Conservation (phyloP, 37 sponge, comb jelly and placozoan genomes). For the Dysidea cf. avara region DNA sequence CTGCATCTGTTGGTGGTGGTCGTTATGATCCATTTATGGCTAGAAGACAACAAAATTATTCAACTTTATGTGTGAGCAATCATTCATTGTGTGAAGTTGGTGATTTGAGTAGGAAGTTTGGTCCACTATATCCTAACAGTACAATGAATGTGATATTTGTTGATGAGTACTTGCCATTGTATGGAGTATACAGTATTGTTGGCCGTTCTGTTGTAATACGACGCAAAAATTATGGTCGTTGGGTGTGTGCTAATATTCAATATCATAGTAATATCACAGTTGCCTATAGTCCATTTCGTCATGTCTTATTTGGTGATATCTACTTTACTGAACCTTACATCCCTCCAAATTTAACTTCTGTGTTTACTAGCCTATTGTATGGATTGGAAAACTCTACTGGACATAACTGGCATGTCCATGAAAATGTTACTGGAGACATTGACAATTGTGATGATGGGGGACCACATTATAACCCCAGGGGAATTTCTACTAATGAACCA, state of each 20-base stretch:
- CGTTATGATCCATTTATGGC: slow-evolving; percentile 57
- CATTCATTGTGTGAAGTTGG: slow-evolving; percentile 50
- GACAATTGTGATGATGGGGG: slow-evolving; percentile 15
- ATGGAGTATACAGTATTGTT: slow-evolving; percentile 54
- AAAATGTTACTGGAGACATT: slow-evolving; percentile 1
- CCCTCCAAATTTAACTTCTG: slow-evolving; percentile 17
- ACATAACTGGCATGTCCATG: slow-evolving; percentile 70
- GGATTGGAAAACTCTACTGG: slow-evolving; percentile 7
- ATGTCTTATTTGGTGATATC: slow-evolving; percentile 37
- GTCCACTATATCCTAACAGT: slow-evolving; percentile 7
- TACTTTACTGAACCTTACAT: slow-evolving; percentile 30
- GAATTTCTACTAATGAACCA: background rate
- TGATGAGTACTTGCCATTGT: slow-evolving; percentile 51
- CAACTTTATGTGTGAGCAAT: slow-evolving; percentile 6
- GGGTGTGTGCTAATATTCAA: slow-evolving; percentile 75
- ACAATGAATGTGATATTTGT: background rate
- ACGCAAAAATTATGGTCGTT: slow-evolving; percentile 1
- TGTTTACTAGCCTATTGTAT: slow-evolving; percentile 24
- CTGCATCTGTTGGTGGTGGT: slow-evolving; percentile 31
- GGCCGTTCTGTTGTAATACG: slow-evolving; percentile 69
- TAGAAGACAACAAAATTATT: slow-evolving; percentile 5
- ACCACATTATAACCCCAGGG: slow-evolving; percentile 42
- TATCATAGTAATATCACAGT: slow-evolving; percentile 15
- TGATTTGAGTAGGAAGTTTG: slow-evolving; percentile 67
- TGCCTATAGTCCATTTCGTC: slow-evolving; percentile 49